Evolutionary conservation across 2,888 invertebrate genomes (phyloP), one percentile per base, ranked within the genome.

Genomic region (Diarsia dahlii): DNA sequence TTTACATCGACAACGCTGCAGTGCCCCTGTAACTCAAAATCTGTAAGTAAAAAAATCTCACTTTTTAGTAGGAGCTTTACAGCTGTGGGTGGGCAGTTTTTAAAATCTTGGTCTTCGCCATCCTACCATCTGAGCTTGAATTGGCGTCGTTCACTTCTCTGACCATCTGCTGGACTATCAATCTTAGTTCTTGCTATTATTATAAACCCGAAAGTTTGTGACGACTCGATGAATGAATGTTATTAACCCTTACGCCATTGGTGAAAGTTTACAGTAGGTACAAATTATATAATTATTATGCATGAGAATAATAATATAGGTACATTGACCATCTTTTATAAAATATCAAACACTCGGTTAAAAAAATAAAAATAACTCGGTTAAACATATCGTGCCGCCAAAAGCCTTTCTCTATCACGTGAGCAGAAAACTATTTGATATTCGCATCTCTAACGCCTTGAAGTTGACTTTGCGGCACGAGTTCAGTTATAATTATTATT

Each of bases 1-100:
- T 73, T 74, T 46, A 64, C 75, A 84, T 74, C 23, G 76, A 52
- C 72, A 72, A 8, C 34, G 69, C n/a, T 58, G 58, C 54, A 76
- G 39, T 9, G 52, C 13, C 12, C 8, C 45, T 1, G n/a, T 8
- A 23, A 23, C 39, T 45, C 1, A 23, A 45, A 45, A 1, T 45
- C 8, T 0, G 15, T n/a, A 45, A 45, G 20, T 63, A n/a, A 3
- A 63, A 20, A 62, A 39, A 12, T 0, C 1, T 13, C 15, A n/a
- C n/a, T 5, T 6, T 56, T 56, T 23, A 5, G 23, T 56, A 4
- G 28, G 3, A 58, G 3, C 15, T 28, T 15, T 3, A 58, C 13
- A 23, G 15, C 23, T 6, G 23, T 23, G 23, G 23, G 5, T 56
- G 23, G 23, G 23, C 28, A 28, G 28, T 28, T 28, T 28, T 28